phyloP scores from a whole-genome alignment of 2,797 vertebrate genomes.

The Danio albolineatus region DNA sequence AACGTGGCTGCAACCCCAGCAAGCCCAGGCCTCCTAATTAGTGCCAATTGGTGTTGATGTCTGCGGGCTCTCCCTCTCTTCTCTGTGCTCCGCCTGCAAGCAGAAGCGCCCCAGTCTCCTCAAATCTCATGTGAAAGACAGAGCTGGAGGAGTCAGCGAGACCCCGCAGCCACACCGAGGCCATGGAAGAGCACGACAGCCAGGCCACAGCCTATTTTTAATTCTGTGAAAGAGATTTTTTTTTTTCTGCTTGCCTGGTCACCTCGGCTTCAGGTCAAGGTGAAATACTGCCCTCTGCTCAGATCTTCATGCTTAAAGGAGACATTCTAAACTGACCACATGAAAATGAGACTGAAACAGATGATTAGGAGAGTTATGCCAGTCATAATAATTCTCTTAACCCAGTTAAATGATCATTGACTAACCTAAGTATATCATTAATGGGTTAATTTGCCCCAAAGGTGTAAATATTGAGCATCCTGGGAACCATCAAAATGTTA shows the following conservation, averaged over 20 bases:
- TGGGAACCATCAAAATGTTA: no score
- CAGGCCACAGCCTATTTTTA: slow-evolving; percentile 55
- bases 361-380: background rate
- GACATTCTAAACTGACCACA: slow-evolving; percentile 64
- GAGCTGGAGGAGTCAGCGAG: slow-evolving; percentile 55
- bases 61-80: slow-evolving; percentile 56
- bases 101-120: slow-evolving; percentile 51
- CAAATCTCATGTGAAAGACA: slow-evolving; percentile 67
- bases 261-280: slow-evolving; percentile 62
- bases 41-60: slow-evolving; percentile 64
- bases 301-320: slow-evolving; percentile 49
- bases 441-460: no score
- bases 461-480: no score
- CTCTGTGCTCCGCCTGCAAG: slow-evolving; percentile 33
- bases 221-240: slow-evolving; percentile 40
- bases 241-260: slow-evolving; percentile 45
- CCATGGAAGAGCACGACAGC: slow-evolving; percentile 24
- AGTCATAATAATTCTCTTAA: background rate
- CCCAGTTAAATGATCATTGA: no score
- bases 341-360: slow-evolving; percentile 54
- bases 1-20: slow-evolving; percentile 53
- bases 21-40: slow-evolving; percentile 63
- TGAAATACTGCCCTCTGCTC: slow-evolving; percentile 60
- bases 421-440: no score
- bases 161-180: slow-evolving; percentile 46